Percentiles rank a stretch among this genome's conserved stretches.
These are phyloP conservation scores for Hestina assimilis DNA, from an alignment of 1,140 invertebrate species.

Conservation along the genomic window DNA sequence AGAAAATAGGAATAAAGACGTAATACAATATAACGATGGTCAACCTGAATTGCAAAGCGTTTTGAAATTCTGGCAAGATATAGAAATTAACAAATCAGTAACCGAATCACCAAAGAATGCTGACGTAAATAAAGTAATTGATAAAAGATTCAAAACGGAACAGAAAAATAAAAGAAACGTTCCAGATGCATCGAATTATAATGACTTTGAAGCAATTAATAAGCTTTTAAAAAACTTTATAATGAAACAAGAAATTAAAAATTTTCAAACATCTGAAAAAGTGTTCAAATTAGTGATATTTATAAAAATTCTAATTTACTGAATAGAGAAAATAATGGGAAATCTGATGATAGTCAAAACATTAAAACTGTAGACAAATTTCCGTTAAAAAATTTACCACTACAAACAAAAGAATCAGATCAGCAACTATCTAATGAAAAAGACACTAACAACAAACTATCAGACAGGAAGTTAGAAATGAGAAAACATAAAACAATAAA, in stretches of 20 bases:
- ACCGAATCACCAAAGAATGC: background rate
- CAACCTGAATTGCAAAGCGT: constrained; percentile 32
- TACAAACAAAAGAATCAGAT: background rate
- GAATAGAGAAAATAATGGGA: background rate
- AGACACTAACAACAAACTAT: background rate
- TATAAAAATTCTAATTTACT: background rate
- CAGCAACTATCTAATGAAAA: background rate
- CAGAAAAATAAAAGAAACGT: constrained; percentile 11
- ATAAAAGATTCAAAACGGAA: background rate
- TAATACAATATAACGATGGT: constrained; percentile 24
- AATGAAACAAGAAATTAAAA: constrained; percentile 1
- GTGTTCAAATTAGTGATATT: background rate
- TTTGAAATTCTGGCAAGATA: constrained; percentile 34
- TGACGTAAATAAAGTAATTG: background rate
- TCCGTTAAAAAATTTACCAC: background rate
- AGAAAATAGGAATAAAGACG: constrained; percentile 7
- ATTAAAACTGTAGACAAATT: background rate
- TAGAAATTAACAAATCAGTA: background rate
- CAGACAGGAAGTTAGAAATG: background rate
- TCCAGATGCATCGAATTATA: background rate
- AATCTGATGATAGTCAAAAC: background rate
- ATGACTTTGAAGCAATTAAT: background rate
- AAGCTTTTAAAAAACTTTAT: constrained; percentile 8
- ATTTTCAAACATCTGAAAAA: background rate
- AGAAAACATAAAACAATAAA: background rate